Evolutionary conservation across 2,888 invertebrate genomes (phyloP).

Genomic region (Physocephala rufipes): DNA sequence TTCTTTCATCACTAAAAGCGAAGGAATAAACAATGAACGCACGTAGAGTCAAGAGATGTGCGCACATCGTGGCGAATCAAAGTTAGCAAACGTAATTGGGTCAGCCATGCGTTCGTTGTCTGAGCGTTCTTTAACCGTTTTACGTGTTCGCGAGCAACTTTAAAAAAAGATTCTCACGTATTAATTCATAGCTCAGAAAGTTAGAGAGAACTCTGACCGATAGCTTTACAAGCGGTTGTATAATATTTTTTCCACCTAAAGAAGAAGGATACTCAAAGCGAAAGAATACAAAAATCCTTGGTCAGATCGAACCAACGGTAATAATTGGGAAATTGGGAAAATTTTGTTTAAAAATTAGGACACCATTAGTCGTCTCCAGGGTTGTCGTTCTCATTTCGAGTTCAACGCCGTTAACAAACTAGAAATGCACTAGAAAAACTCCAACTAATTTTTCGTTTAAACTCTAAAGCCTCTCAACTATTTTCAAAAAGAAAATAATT

Average conservation of each 20-base stretch:
- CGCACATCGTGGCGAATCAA: background rate
- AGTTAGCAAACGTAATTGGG: slow-evolving; percentile 15
- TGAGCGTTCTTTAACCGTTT: slow-evolving; percentile 23
- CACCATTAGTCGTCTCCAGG: no score
- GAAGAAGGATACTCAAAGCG: no score
- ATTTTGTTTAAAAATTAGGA: no score
- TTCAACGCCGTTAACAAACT: no score
- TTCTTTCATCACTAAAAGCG: no score
- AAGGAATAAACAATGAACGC: background rate
- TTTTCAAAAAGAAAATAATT: background rate
- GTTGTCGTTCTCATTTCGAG: no score
- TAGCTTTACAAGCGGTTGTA: background rate
- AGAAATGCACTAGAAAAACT: no score
- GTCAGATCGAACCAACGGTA: no score
- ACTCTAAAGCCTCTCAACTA: background rate
- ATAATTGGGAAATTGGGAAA: no score
- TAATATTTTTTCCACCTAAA: no score
- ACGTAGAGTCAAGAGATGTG: background rate
- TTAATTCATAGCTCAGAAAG: slow-evolving; percentile 1
- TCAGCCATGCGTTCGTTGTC: slow-evolving; percentile 18
- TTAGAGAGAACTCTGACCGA: slow-evolving; percentile 6
- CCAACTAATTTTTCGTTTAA: no score
- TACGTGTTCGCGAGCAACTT: slow-evolving; percentile 6
- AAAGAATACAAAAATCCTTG: no score
- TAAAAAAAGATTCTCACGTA: slow-evolving; percentile 11